Conservation (phyloP, 2,888 invertebrate genomes). For the Lomographa bimaculata region DNA sequence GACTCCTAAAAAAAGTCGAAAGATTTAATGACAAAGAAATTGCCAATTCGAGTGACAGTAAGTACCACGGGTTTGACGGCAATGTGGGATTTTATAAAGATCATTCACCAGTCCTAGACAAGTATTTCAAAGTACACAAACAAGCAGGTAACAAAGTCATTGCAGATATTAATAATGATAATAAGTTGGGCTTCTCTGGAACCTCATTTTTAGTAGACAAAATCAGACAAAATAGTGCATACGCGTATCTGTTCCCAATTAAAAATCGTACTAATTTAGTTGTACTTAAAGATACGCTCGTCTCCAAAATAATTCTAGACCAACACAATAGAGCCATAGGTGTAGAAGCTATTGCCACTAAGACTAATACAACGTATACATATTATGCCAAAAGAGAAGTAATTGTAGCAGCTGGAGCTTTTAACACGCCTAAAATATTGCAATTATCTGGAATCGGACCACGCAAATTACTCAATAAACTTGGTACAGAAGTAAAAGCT, state of each 20-base stretch:
- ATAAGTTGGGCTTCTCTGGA: constrained; percentile 48
- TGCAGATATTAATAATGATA: constrained; percentile 42
- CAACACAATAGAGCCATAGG: constrained; percentile 44
- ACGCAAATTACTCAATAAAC: too few species aligned
- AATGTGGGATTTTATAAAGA: too few species aligned
- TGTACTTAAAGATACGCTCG: constrained; percentile 44
- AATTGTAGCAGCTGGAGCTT: not conserved
- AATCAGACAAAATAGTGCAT: constrained; percentile 42
- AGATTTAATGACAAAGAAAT: too few species aligned
- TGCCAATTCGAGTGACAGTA: constrained; percentile 17
- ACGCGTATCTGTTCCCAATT: constrained; percentile 38
- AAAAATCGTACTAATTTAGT: constrained; percentile 41
- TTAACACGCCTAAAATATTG: constrained; percentile 1
- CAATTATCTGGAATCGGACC: constrained; percentile 1
- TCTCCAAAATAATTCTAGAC: constrained; percentile 45
- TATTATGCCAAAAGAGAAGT: constrained; percentile 1
- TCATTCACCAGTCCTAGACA: too few species aligned
- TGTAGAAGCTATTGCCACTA: constrained; percentile 34
- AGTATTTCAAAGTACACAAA: constrained; percentile 49
- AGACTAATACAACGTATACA: constrained; percentile 14
- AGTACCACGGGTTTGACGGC: too few species aligned
- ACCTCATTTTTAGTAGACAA: constrained; percentile 31
- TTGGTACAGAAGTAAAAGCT: too few species aligned
- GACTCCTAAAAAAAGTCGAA: too few species aligned
- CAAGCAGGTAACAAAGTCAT: constrained; percentile 61